Conservation (phyloP, 2,888 invertebrate species). For the Mythimna loreyi region DNA sequence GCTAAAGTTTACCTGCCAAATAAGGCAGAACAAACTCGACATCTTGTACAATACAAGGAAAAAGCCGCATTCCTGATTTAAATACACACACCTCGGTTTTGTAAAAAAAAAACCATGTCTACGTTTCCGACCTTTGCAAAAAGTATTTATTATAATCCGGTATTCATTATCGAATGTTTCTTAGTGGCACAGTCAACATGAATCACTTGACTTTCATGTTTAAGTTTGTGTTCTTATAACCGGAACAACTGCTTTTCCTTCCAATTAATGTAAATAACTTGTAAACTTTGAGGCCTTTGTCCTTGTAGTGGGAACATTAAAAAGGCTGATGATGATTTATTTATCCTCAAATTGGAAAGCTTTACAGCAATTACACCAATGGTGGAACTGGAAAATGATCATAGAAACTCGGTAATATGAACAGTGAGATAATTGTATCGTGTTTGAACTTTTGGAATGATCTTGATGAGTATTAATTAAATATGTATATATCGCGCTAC, state of each 20-base stretch:
- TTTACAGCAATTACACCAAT: too few relatives aligned
- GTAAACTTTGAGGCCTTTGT: too few relatives aligned
- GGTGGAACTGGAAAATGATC: too few relatives aligned
- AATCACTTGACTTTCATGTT: neutral
- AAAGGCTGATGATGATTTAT: neutral
- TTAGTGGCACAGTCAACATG: neutral
- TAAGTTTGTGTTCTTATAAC: conserved; percentile 1
- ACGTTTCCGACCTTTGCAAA: neutral
- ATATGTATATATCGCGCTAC: too few relatives aligned
- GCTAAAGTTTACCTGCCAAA: neutral
- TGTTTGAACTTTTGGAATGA: too few relatives aligned
- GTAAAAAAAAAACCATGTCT: neutral
- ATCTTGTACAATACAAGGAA: conserved; percentile 1
- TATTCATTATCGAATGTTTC: neutral
- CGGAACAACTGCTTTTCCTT: neutral
- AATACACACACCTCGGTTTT: too few relatives aligned
- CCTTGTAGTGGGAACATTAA: too few relatives aligned
- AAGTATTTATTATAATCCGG: neutral
- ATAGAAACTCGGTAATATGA: too few relatives aligned
- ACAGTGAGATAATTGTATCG: too few relatives aligned
- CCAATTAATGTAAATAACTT: too few relatives aligned
- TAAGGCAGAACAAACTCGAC: neutral
- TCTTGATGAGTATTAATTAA: too few relatives aligned
- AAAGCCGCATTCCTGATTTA: neutral
- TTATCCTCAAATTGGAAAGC: too few relatives aligned